Base-by-base conservation (phyloP, 2,888 invertebrate species). In the Amorpha juglandis region DNA sequence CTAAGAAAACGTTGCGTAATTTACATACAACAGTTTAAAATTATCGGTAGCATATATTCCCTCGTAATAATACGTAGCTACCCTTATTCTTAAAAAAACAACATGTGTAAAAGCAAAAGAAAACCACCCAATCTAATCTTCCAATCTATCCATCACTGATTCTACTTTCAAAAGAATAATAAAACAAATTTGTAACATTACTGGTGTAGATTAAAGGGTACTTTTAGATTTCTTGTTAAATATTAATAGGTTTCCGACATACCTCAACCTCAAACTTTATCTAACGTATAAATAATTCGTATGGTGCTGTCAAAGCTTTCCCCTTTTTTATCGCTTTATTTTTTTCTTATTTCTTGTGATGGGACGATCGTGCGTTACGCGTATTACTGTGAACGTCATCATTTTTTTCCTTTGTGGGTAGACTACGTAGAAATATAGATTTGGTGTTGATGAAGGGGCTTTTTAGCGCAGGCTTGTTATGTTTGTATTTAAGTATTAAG, bases 281-380 rank as follows among this genome's bases (percentile, higher is more conserved):
- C 48, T 42, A 58, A 38, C 62, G 38, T 51, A 62, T 65, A 55
- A 65, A 65, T 58, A 52, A 65, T 65, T 62, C 65, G 38, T 55
- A 51, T 58, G 38, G 55, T n/a, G 58, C 65, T 62, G 50, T 58
- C 50, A 62, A 62, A 62, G 58, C 27, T 62, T 38, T 62, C n/a
- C 38, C 35, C 50, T 27, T 62, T 50, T 58, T n/a, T 19, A 47
- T 58, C 48, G 62, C 12, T 42, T 45, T 64, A 53, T n/a, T 64
- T 65, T 53, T 55, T 35, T 64, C 53, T 64, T 53, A 47, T 42
- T 58, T 58, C n/a, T 42, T 38, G 58, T 19, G 19, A 19, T 19
- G 47, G n/a, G 27, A n/a, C 35, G 42, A 27, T 53, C 27, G 27
- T 47, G 27, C 21, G 33, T 33, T 52, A 38, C 52, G n/a, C 6